Conservation (phyloP, 2,888 invertebrate genomes). For the Rosalia funebris region DNA sequence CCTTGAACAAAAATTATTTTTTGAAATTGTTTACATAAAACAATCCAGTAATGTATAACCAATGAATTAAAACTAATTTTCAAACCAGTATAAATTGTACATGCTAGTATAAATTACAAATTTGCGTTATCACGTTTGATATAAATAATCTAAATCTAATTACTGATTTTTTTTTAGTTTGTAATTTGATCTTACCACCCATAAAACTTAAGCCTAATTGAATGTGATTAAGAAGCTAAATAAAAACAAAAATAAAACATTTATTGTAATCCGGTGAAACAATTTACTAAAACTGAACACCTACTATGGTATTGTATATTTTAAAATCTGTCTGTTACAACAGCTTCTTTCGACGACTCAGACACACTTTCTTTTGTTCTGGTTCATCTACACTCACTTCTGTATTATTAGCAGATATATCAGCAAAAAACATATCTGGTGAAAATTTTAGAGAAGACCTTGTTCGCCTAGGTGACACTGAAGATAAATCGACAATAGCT, state of each 20-base stretch:
- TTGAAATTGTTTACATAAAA: too few relatives aligned
- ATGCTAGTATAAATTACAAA: too few relatives aligned
- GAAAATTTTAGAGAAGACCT: slow-evolving; percentile 46
- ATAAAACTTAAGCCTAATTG: slow-evolving; percentile 10
- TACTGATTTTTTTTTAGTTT: too few relatives aligned
- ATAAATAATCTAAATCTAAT: too few relatives aligned
- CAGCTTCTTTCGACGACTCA: slow-evolving; percentile 11
- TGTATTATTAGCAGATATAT: slow-evolving; percentile 29
- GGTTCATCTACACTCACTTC: slow-evolving; percentile 11
- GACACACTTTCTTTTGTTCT: slow-evolving; percentile 25
- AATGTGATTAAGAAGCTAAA: slow-evolving; percentile 2
- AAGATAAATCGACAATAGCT: background rate
- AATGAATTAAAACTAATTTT: too few relatives aligned
- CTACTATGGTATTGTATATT: background rate
- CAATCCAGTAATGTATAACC: too few relatives aligned
- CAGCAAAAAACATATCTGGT: slow-evolving; percentile 55
- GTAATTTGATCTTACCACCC: slow-evolving; percentile 7
- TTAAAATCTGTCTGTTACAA: background rate
- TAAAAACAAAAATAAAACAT: slow-evolving; percentile 12
- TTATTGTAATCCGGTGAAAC: slow-evolving; percentile 12
- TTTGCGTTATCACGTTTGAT: too few relatives aligned
- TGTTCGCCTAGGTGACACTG: slow-evolving; percentile 3
- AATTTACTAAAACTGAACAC: slow-evolving; percentile 4
- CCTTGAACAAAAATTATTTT: too few relatives aligned
- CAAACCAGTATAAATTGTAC: too few relatives aligned